phyloP scores from a whole-genome alignment of 2,888 invertebrate genomes.

The Troilus luridus region DNA sequence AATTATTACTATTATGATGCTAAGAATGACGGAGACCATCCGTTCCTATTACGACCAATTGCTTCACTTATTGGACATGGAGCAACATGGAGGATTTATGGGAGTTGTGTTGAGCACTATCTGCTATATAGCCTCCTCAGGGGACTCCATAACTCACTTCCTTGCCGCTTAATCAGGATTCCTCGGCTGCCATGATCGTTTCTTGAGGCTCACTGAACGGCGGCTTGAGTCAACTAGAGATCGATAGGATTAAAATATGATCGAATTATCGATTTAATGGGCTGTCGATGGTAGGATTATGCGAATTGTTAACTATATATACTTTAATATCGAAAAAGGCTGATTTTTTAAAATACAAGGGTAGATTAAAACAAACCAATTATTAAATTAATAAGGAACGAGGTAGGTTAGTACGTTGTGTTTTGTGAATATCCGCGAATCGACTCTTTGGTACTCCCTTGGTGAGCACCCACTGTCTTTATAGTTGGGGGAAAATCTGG shows the following conservation, averaged over 20 bases:
- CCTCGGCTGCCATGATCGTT: background rate
- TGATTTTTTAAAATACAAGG: too few species aligned
- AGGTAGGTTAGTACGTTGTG: too few species aligned
- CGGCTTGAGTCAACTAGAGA: background rate
- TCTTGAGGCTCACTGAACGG: background rate
- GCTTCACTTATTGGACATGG: slow-evolving; percentile 10
- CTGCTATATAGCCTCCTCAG: background rate
- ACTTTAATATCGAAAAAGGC: too few species aligned
- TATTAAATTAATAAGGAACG: too few species aligned
- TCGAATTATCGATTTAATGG: background rate
- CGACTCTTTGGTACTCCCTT: too few species aligned
- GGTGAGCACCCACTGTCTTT: too few species aligned
- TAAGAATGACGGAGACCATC: background rate
- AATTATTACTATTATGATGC: background rate
- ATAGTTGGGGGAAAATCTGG: too few species aligned
- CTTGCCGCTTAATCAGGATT: background rate
- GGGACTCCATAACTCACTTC: background rate
- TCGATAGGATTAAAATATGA: background rate
- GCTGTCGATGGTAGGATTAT: too few species aligned
- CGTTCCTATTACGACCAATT: background rate
- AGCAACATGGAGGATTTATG: slow-evolving; percentile 40
- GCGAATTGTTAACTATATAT: too few species aligned
- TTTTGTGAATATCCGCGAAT: too few species aligned
- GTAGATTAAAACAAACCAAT: too few species aligned
- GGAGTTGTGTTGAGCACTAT: slow-evolving; percentile 22